Percentiles rank a stretch among this genome's conserved stretches.
Evolutionary conservation across 2,888 invertebrate species (phyloP).

Genomic region (Syrista parreyssii): DNA sequence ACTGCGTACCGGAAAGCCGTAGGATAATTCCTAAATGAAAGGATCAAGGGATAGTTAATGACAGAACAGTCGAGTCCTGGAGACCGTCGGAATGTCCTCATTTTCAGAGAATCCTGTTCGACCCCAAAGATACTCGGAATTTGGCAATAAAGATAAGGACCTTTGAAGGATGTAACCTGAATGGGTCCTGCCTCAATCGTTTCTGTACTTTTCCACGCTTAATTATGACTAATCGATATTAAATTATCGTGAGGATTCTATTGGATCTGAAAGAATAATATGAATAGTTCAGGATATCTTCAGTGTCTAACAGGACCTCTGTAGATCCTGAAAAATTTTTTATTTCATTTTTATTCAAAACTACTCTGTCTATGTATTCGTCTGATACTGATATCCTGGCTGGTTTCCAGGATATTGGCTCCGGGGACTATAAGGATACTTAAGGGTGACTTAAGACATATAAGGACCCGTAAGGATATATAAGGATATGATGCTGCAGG

Average conservation of each 20-base stretch:
- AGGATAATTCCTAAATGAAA: constrained; percentile 37
- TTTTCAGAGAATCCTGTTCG: constrained; percentile 46
- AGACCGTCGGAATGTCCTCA: constrained; percentile 56
- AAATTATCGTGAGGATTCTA: not conserved
- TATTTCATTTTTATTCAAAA: not conserved
- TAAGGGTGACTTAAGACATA: constrained; percentile 38
- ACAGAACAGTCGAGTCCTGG: constrained; percentile 48
- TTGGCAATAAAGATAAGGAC: constrained; percentile 56
- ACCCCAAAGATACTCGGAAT: constrained; percentile 50
- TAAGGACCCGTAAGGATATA: constrained; percentile 52
- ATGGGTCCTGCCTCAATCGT: not conserved
- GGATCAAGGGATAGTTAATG: constrained; percentile 56
- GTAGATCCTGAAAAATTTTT: not conserved
- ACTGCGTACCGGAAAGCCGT: not conserved
- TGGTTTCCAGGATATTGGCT: not conserved
- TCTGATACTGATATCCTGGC: not conserved
- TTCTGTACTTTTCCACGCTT: not conserved
- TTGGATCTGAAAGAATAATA: not conserved
- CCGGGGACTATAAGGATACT: not conserved
- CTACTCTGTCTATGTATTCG: not conserved
- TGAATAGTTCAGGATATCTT: not conserved
- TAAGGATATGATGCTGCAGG: constrained; percentile 58
- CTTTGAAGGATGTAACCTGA: constrained; percentile 31
- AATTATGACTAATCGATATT: not conserved
- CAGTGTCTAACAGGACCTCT: not conserved